Conservation (phyloP, 2,113 vertebrate genomes). For the Pungitius pungitius region DNA sequence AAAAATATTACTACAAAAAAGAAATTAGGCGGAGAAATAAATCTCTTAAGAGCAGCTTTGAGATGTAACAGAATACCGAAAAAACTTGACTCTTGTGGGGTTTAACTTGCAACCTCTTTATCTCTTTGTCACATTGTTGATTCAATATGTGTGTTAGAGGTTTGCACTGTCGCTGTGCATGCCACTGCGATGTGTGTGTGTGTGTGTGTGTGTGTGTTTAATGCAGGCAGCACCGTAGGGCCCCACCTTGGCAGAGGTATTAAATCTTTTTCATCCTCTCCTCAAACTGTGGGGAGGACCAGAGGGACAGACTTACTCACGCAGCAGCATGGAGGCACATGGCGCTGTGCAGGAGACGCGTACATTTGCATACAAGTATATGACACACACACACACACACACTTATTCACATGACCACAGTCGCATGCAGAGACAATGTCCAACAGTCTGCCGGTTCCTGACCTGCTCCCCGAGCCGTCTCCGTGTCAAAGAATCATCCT, state of each 20-base stretch:
- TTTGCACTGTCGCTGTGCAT: neutral
- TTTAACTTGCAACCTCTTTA: conserved; percentile 3
- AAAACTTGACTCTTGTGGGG: conserved; percentile 6
- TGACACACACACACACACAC: conserved; percentile 30
- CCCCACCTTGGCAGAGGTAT: conserved; percentile 75
- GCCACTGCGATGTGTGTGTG: neutral
- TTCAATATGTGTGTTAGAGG: conserved; percentile 30
- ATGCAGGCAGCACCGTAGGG: conserved; percentile 65
- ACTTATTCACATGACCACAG: conserved; percentile 26
- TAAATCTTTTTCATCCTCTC: conserved; percentile 75
- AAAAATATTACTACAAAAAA: neutral
- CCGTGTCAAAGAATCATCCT: conserved; percentile 56
- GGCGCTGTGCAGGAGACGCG: conserved; percentile 1
- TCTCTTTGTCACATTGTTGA: neutral
- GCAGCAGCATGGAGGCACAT: neutral
- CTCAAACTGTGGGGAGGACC: conserved; percentile 54
- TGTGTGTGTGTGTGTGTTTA: conserved; percentile 6
- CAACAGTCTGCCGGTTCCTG: conserved; percentile 54
- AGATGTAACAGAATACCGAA: neutral
- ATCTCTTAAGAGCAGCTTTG: conserved; percentile 9
- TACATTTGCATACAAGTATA: conserved; percentile 23
- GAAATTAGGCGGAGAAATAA: neutral
- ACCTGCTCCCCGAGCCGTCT: conserved; percentile 56
- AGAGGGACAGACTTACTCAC: conserved; percentile 49
- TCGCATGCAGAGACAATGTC: conserved; percentile 31